Percentiles rank a stretch among this genome's conserved stretches.
Evolutionary conservation across 2,797 vertebrate genomes (phyloP).

Genomic region (Danio aesculapii): DNA sequence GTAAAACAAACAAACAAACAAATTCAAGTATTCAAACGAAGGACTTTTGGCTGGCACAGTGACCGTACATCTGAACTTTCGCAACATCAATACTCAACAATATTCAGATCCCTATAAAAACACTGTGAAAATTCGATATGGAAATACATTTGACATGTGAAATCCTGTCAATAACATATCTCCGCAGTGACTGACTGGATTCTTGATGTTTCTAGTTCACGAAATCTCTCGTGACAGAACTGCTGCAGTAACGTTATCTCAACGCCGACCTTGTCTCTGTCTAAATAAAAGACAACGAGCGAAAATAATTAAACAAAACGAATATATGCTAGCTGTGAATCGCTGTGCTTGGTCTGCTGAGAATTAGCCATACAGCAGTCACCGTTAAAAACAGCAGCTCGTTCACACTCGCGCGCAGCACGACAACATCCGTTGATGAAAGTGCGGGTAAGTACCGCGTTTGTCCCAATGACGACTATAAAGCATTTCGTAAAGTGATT

Average conservation of each 20-base stretch:
- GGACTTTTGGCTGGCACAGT: too few relatives aligned
- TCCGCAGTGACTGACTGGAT: background rate
- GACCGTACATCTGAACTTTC: too few relatives aligned
- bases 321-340: background rate
- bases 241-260: constrained; percentile 6
- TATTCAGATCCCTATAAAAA: background rate
- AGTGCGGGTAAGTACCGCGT: constrained; percentile 49
- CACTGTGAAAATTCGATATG: too few relatives aligned
- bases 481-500: background rate
- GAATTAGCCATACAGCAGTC: background rate
- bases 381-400: constrained; percentile 26
- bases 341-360: background rate
- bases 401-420: background rate
- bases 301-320: background rate
- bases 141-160: background rate
- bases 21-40: too few relatives aligned
- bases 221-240: background rate
- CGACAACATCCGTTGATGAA: constrained; percentile 45
- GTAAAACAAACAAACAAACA: too few relatives aligned
- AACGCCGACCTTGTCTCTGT: background rate
- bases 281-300: background rate
- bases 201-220: background rate
- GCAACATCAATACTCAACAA: too few relatives aligned
- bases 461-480: background rate
- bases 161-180: background rate